Evolutionary conservation across 1,140 invertebrate species (phyloP).

Genomic region (Phymorhynchus buccinoides): DNA sequence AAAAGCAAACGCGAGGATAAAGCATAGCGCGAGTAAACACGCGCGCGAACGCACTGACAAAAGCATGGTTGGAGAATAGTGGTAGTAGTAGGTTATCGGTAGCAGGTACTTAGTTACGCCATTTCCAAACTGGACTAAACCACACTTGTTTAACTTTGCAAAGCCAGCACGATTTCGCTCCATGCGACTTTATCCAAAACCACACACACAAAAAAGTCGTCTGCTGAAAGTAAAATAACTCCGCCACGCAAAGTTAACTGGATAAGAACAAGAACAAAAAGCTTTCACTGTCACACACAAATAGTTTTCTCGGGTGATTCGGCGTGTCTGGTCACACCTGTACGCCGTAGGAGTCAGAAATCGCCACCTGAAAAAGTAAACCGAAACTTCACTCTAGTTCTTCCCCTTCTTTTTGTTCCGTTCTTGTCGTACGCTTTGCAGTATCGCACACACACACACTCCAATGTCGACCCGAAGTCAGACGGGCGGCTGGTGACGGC

Average conservation of each 20-base stretch:
- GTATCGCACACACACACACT: slow-evolving; percentile 3
- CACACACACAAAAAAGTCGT: too few species aligned
- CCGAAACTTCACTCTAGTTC: background rate
- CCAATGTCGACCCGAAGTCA: background rate
- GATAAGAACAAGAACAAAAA: too few species aligned
- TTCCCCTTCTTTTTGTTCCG: background rate
- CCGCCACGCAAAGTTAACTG: too few species aligned
- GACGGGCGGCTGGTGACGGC: background rate
- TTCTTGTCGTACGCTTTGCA: background rate
- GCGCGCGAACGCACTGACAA: background rate
- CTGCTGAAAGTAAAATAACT: too few species aligned
- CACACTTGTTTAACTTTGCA: background rate
- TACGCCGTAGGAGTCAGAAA: too few species aligned
- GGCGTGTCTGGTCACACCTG: background rate
- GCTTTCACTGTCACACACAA: too few species aligned
- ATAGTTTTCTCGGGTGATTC: too few species aligned
- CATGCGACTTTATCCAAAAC: background rate
- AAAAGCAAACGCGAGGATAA: background rate
- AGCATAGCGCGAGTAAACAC: background rate
- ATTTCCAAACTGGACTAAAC: background rate
- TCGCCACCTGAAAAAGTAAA: too few species aligned
- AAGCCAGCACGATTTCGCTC: background rate
- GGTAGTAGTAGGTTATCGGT: background rate
- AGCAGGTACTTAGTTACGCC: background rate
- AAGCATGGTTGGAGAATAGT: background rate